Conservation (phyloP, 2,113 vertebrate species). For the Silurus meridionalis region DNA sequence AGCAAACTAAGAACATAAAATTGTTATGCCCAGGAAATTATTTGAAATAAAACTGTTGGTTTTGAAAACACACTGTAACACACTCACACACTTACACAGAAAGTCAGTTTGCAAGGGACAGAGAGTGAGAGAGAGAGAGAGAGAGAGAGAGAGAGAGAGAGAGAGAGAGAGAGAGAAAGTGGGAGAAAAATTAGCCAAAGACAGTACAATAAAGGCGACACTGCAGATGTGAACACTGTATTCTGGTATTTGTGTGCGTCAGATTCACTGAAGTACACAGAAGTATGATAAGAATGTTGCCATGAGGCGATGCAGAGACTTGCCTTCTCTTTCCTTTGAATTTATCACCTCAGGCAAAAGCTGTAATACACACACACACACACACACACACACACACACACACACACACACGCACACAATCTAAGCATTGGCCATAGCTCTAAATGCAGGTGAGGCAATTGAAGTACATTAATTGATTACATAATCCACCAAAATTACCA, state of each 20-base stretch:
- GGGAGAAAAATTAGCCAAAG: not conserved
- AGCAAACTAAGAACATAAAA: not conserved
- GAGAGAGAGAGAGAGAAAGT: no score
- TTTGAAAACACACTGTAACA: not conserved
- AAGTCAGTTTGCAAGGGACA: not conserved
- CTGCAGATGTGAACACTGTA: not conserved
- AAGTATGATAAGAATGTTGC: slow-evolving; percentile 32
- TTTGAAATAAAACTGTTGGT: not conserved
- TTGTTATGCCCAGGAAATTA: not conserved
- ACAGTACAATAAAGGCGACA: not conserved
- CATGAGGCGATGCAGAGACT: slow-evolving; percentile 34
- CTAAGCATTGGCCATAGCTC: not conserved
- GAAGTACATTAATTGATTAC: not conserved
- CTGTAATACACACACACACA: not conserved
- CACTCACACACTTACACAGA: not conserved
- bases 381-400: slow-evolving; percentile 4
- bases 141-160: not conserved
- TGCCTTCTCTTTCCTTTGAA: not conserved
- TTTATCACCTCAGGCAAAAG: not conserved
- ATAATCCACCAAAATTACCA: not conserved
- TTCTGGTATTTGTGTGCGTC: not conserved
- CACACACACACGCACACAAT: not conserved
- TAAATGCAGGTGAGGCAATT: not conserved
- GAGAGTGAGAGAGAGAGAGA: not conserved
- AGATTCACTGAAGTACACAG: not conserved